A percentile compares a stretch with the other conserved stretches of the same genome.
These are phyloP conservation scores for Epicampocera succincta DNA, from an alignment of 2,888 invertebrate genomes.

Conservation along the genomic window DNA sequence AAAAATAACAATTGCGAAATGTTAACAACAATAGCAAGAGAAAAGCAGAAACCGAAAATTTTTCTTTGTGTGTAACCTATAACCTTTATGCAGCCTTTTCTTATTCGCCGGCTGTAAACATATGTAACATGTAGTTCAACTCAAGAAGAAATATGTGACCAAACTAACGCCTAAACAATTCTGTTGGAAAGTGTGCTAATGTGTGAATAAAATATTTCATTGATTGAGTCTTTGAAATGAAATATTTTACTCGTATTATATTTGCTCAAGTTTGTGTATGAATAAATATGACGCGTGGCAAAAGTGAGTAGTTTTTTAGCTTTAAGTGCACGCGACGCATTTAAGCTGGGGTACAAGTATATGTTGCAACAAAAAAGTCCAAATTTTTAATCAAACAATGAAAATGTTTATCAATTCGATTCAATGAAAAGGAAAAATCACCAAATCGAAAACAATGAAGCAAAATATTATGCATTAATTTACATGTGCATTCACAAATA, in stretches of 20 bases:
- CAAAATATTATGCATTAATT: not conserved
- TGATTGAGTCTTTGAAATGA: conserved; percentile 36
- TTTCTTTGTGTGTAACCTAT: no score
- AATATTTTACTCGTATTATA: conserved; percentile 24
- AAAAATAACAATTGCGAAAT: no score
- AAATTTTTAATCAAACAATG: conserved; percentile 38
- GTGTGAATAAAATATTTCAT: conserved; percentile 34
- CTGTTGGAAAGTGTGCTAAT: conserved; percentile 25
- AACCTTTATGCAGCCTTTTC: no score
- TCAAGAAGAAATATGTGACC: conserved; percentile 56
- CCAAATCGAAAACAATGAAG: conserved; percentile 54
- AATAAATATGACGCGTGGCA: conserved; percentile 69
- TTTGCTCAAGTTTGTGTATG: conserved; percentile 40
- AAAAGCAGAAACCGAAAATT: no score
- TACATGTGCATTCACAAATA: not conserved
- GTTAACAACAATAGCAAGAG: no score
- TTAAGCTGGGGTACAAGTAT: conserved; percentile 27
- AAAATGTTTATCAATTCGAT: conserved; percentile 67
- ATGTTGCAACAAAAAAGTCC: not conserved
- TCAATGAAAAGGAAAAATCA: conserved; percentile 67
- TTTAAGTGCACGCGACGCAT: conserved; percentile 64
- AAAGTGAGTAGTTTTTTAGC: conserved; percentile 53
- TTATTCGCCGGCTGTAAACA: conserved; percentile 8
- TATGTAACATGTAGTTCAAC: not conserved
- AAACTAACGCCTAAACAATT: conserved; percentile 40